Evolutionary conservation across 2,113 vertebrate species (phyloP), one percentile per base, ranked within the genome.

Genomic region (Mandrillus leucophaeus): DNA sequence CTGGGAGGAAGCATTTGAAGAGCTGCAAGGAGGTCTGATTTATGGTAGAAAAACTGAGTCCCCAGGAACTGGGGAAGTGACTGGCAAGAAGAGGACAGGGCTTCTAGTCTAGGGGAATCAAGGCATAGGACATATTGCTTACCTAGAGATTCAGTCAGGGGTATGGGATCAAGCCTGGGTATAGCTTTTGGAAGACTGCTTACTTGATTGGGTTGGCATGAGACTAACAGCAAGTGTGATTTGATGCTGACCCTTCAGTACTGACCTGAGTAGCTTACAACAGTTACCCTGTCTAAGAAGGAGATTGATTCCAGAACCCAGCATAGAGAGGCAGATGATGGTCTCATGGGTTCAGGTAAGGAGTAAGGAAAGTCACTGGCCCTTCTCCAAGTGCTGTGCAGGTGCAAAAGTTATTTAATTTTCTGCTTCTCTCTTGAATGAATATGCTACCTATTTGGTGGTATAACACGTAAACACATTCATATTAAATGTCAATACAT

Each of bases 401-500:
- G 43, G 23, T 93, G 7, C 52, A 57, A 50, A 84, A 66, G 52
- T 80, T 22, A 78, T 57, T 81, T 70, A 75, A 87, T 48, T 76
- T 95, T 95, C 50, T 88, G 11, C 96, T 94, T 95, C 30, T 87
- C 2, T 84, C 82, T 92, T 89, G 86, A 96, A 55, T 68, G 57
- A 87, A 76, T 93, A 75, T 66, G 13, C 11, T 32, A 82, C 32
- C 57, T 90, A 61, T 88, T 88, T 88, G 6, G 35, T 96, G 76
- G 52, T 35, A 59, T 72, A 87, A 81, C 22, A 86, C 8, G 89
- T 59, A 82, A 92, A 93, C 27, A 48, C 32, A 86, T 89, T 97
- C 43, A 88, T 55, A 78, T 90, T 68, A 84, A 92, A 55, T 82
- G 27, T 61, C 45, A 90, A 22, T 84, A 30, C 10, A 30, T 43